These are phyloP conservation scores for Condylostylus longicornis DNA, from an alignment of 1,140 invertebrate genomes.

Conservation along the genomic window DNA sequence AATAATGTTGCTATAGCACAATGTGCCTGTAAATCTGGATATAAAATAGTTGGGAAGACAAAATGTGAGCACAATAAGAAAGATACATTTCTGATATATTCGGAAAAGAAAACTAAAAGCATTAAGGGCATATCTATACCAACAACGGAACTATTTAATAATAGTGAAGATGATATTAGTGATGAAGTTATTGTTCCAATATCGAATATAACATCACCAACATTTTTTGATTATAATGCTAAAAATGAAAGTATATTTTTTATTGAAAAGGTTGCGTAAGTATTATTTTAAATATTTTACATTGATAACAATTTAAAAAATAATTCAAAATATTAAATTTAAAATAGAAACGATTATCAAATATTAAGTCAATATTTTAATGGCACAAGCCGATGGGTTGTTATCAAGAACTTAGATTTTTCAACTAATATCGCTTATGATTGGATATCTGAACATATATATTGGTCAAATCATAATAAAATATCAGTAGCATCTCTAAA, in stretches of 20 bases:
- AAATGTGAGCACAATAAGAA: slow-evolving; percentile 39
- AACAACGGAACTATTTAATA: too few relatives aligned
- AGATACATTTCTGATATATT: slow-evolving; percentile 45
- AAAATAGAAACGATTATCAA: slow-evolving; percentile 25
- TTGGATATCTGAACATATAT: slow-evolving; percentile 64
- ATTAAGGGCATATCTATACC: slow-evolving; percentile 47
- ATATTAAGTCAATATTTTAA: slow-evolving; percentile 69
- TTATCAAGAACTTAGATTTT: slow-evolving; percentile 21
- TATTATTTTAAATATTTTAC: background rate
- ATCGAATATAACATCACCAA: slow-evolving; percentile 42
- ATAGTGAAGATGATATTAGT: slow-evolving; percentile 16
- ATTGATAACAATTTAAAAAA: too few relatives aligned
- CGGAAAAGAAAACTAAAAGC: slow-evolving; percentile 43
- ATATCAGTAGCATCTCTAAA: slow-evolving; percentile 20
- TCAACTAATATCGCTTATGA: slow-evolving; percentile 56
- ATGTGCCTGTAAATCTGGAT: slow-evolving; percentile 57
- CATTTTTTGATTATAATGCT: slow-evolving; percentile 53
- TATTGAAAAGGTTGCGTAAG: slow-evolving; percentile 8
- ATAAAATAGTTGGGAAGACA: slow-evolving; percentile 37
- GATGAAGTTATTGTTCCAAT: slow-evolving; percentile 50
- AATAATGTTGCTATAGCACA: slow-evolving; percentile 37
- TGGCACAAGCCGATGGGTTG: slow-evolving; percentile 45
- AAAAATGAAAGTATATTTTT: slow-evolving; percentile 49
- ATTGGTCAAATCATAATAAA: slow-evolving; percentile 48
- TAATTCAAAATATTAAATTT: too few relatives aligned